A percentile compares a stretch with the other conserved stretches of the same genome.
Evolutionary conservation across 53 echinoderm and acorn worm species (phyloP).

Genomic region (Stichopus horrens): DNA sequence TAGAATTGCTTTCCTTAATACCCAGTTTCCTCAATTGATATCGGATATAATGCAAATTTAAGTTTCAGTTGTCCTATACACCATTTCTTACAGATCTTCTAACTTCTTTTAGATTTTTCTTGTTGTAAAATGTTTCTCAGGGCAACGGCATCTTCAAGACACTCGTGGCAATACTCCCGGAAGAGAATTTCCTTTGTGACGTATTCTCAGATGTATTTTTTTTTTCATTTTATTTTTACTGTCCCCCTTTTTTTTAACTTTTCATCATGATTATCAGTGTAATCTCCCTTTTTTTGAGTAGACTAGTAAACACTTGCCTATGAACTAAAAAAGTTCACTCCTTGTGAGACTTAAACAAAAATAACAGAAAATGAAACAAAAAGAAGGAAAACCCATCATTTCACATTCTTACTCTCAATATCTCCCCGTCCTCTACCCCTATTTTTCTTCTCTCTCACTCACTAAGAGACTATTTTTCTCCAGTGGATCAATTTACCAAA

Average conservation of each 20-base stretch:
- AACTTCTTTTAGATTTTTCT: too few relatives aligned
- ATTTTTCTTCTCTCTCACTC: background rate
- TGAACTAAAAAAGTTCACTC: constrained; percentile 9
- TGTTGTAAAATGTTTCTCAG: too few relatives aligned
- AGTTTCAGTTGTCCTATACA: too few relatives aligned
- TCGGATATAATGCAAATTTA: too few relatives aligned
- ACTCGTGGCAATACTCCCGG: too few relatives aligned
- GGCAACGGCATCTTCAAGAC: too few relatives aligned
- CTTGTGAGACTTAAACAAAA: background rate
- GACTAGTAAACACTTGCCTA: background rate
- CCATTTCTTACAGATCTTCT: too few relatives aligned
- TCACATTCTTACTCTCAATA: background rate
- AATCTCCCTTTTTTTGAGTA: background rate
- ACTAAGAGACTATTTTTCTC: background rate
- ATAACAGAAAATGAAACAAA: too few relatives aligned
- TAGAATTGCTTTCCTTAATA: too few relatives aligned
- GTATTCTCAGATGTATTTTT: background rate
- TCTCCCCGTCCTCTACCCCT: background rate
- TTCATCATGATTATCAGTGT: background rate
- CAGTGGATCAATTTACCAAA: background rate
- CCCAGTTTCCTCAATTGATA: too few relatives aligned
- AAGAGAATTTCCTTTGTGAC: background rate
- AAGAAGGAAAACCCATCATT: background rate
- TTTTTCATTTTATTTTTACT: background rate
- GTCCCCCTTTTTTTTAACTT: background rate